Conservation (phyloP, 2,888 invertebrate genomes). For the Chymomyza caudatula region DNA sequence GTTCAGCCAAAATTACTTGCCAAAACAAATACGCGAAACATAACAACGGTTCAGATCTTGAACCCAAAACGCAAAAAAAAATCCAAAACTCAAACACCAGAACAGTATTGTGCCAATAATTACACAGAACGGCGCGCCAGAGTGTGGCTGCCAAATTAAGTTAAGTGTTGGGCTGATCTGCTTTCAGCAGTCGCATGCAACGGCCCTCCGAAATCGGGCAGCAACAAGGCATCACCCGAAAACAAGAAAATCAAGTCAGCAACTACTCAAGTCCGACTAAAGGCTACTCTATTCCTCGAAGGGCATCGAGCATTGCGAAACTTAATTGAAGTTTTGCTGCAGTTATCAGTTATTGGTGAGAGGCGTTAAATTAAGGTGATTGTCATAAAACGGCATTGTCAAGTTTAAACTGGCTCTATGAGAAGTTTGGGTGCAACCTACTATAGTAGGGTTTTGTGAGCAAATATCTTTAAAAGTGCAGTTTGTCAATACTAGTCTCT, state of each 20-base stretch:
- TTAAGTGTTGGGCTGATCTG: slow-evolving; percentile 76
- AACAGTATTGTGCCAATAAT: slow-evolving; percentile 73
- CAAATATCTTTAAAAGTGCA: no score
- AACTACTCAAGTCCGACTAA: background rate
- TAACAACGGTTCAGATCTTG: slow-evolving; percentile 29
- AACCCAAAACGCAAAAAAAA: slow-evolving; percentile 1
- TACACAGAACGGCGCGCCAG: slow-evolving; percentile 59
- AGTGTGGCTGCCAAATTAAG: slow-evolving; percentile 76
- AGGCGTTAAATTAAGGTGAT: no score
- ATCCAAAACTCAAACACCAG: slow-evolving; percentile 3
- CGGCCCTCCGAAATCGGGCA: slow-evolving; percentile 7
- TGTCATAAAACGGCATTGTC: no score
- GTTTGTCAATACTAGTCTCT: no score
- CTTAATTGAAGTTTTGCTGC: background rate
- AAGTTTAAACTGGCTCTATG: no score
- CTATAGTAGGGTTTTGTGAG: no score
- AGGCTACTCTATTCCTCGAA: background rate
- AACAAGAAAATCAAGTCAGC: background rate
- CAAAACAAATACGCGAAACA: slow-evolving; percentile 61
- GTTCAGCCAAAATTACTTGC: slow-evolving; percentile 63
- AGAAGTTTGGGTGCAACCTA: no score
- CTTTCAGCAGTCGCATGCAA: slow-evolving; percentile 57
- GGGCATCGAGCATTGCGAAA: no score
- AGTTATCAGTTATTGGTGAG: no score
- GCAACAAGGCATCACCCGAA: background rate